A percentile compares a stretch with the other conserved stretches of the same genome.
These are phyloP conservation scores for Balaeniceps rex DNA, from an alignment of 2,113 vertebrate species.

Conservation along the genomic window DNA sequence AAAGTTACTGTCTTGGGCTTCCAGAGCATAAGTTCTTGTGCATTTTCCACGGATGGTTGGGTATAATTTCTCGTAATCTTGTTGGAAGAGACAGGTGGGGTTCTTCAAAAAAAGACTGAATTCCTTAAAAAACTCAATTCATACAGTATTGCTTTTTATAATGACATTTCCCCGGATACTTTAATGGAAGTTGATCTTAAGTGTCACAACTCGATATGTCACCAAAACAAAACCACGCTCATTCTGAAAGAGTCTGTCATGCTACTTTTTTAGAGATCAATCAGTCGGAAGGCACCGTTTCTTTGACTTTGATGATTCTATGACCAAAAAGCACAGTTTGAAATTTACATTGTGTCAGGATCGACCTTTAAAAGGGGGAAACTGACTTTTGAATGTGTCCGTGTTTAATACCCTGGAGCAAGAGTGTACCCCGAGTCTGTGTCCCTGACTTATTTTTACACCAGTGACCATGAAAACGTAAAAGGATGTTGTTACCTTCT, in stretches of 20 bases:
- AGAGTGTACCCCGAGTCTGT: rapidly evolving
- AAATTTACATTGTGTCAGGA: neutral
- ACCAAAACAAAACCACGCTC: neutral
- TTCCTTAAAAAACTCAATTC: neutral
- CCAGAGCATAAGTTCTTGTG: neutral
- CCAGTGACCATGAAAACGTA: neutral
- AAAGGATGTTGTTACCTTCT: neutral
- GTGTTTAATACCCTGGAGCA: neutral
- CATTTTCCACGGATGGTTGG: neutral
- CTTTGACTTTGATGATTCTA: neutral
- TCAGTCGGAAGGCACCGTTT: neutral
- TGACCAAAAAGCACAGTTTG: neutral
- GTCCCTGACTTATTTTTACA: neutral
- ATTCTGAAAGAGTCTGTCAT: neutral
- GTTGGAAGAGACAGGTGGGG: neutral
- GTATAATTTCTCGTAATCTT: neutral
- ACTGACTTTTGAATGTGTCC: neutral
- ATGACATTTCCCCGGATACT: neutral
- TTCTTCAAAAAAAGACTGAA: neutral
- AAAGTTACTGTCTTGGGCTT: neutral
- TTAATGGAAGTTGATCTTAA: neutral
- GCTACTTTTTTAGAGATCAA: neutral
- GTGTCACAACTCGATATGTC: neutral
- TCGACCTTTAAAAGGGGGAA: neutral
- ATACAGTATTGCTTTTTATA: neutral